Conservation (phyloP, 2,888 invertebrate species). For the Meteorus colon region DNA sequence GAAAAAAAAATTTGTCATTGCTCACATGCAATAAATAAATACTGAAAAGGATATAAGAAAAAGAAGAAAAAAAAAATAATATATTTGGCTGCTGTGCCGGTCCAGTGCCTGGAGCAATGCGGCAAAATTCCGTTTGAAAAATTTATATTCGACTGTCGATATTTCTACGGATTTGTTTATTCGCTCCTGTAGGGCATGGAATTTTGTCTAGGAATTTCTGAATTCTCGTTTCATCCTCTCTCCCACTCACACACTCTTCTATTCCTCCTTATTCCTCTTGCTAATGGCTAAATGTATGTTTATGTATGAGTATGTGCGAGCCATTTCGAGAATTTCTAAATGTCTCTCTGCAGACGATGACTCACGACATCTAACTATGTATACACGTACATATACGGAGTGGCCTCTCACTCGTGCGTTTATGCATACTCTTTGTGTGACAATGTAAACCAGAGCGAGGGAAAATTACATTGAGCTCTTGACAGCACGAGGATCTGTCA, state of each 20-base stretch:
- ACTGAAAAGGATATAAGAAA: background rate
- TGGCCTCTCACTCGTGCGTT: too few species aligned
- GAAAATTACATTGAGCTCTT: background rate
- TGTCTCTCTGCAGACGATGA: conserved; percentile 30
- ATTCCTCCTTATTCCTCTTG: background rate
- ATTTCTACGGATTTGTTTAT: conserved; percentile 25
- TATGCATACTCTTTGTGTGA: background rate
- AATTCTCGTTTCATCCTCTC: background rate
- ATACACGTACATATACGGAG: background rate
- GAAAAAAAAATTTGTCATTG: too few species aligned
- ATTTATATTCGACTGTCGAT: conserved; percentile 33
- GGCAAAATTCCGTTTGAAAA: conserved; percentile 18
- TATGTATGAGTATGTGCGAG: background rate
- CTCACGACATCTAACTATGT: conserved; percentile 5
- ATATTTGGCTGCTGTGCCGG: conserved; percentile 5
- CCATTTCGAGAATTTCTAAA: conserved; percentile 37
- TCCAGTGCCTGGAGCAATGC: conserved; percentile 28
- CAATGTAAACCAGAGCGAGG: background rate
- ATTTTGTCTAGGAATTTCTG: conserved; percentile 38
- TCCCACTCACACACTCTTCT: background rate
- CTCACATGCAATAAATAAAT: background rate
- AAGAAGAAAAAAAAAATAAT: background rate
- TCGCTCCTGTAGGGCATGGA: conserved; percentile 12
- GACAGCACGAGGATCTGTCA: background rate
- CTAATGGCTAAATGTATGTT: background rate